Percentiles rank a stretch among this genome's conserved stretches.
These are phyloP conservation scores for Gadopsis marmoratus DNA, from an alignment of 2,797 vertebrate genomes.

Conservation along the genomic window DNA sequence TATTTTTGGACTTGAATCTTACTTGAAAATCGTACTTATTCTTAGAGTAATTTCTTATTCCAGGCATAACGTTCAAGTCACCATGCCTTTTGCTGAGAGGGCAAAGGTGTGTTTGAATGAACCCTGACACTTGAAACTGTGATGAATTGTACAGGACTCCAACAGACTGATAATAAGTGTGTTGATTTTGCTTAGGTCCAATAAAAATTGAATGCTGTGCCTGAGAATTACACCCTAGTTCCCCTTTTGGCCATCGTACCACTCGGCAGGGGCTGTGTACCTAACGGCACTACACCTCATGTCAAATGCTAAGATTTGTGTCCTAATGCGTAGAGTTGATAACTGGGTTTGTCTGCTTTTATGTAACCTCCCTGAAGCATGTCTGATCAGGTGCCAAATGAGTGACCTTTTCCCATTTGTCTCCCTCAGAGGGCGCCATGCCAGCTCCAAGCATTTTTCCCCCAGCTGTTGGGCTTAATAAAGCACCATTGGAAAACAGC, in stretches of 20 bases:
- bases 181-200: conserved; percentile 28
- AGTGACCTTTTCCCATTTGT: conserved; percentile 63
- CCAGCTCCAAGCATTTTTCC: conserved; percentile 27
- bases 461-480: conserved; percentile 75
- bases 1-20: conserved; percentile 1
- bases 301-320: conserved; percentile 39
- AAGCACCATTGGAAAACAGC: conserved; percentile 67
- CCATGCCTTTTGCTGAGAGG: conserved; percentile 26
- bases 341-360: conserved; percentile 51
- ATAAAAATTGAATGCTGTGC: not conserved
- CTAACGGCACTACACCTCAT: conserved; percentile 3
- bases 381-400: conserved; percentile 63
- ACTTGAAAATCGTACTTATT: conserved; percentile 9
- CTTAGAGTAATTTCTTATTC: conserved; percentile 43
- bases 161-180: conserved; percentile 21
- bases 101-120: conserved; percentile 41
- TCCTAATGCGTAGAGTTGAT: conserved; percentile 24
- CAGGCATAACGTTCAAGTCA: conserved; percentile 31
- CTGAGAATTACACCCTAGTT: not conserved
- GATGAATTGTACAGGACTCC: conserved; percentile 23
- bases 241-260: not conserved
- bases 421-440: conserved; percentile 46
- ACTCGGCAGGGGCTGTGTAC: conserved; percentile 13
- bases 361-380: conserved; percentile 33
- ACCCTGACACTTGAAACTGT: conserved; percentile 32